These are phyloP conservation scores for Parauchenoglanis punctatus DNA, from an alignment of 2,797 vertebrate species.

Conservation along the genomic window DNA sequence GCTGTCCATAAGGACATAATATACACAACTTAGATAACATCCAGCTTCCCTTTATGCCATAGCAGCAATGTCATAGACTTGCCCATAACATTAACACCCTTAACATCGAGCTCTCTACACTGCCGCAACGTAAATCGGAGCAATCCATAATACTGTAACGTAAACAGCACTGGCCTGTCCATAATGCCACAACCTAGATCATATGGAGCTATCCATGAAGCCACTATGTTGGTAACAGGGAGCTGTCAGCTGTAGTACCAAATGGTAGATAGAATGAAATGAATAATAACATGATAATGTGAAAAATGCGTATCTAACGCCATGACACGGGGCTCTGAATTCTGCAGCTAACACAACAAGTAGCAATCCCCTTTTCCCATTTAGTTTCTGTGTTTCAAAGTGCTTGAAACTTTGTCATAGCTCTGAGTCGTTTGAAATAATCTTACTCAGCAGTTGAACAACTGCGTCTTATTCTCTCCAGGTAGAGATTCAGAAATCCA, in stretches of 20 bases:
- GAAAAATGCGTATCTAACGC: neutral
- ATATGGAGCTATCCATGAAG: neutral
- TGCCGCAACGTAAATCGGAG: neutral
- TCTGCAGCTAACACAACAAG: neutral
- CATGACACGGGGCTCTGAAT: neutral
- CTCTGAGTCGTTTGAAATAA: slow-evolving; percentile 11
- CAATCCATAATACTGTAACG: neutral
- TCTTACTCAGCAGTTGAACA: slow-evolving; percentile 37
- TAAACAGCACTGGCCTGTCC: neutral
- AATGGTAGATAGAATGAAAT: neutral
- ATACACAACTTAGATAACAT: neutral
- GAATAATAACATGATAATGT: neutral
- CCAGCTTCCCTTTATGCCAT: neutral
- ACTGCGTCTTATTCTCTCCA: slow-evolving; percentile 12
- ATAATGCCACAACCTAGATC: neutral
- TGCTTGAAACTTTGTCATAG: neutral
- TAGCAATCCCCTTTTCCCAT: neutral
- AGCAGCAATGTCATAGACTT: neutral
- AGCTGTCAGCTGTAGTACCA: neutral
- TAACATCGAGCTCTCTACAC: neutral
- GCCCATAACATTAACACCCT: neutral
- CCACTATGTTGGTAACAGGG: neutral
- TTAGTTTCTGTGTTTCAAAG: neutral
- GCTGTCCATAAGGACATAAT: neutral
- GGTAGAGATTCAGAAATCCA: slow-evolving; percentile 23